Base-by-base conservation (phyloP, 2,113 vertebrate species). In the Sarotherodon lohbergeri region DNA sequence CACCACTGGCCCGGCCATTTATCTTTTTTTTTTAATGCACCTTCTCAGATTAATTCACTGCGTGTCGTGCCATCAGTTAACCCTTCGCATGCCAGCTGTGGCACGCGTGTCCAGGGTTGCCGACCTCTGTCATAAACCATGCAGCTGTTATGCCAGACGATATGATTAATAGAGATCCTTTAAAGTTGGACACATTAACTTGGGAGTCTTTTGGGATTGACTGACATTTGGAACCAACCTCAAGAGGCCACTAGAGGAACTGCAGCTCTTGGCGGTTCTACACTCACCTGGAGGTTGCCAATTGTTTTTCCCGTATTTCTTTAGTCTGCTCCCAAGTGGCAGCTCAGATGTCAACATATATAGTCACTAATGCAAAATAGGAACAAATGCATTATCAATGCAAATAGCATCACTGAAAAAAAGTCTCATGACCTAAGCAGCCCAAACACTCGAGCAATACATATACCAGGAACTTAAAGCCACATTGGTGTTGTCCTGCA, bases 11-110 rank as follows among this genome's bases (percentile, higher is more conserved):
- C 55, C 24, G 1, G 24, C 3, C 55, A 29, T 57, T 14, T 27
- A 27, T 27, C 5, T 27, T 22, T 4, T 24, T 24, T 27, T 27
- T 57, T 57, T 8, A 57, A 57, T 57, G 24, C 12, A 8, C 55
- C 55, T 29, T 57, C 12, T 57, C 24, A 57, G 56, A 57, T 57
- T 0, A 29, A 29, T 9, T 57, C 4, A 1, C 56, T 59, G 56
- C 0, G 2, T 59, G 56, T 59, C 0, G 3, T 59, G 24, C 55
- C 1, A 57, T 29, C 55, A 57, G 24, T 57, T 57, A 29, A 57
- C 2, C 55, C 55, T 56, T 56, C 1, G 17, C 8, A 0, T 52
- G 50, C 1, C 9, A 4, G 50, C 3, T 52, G 2, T n/a, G 1
- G 19, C 52, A 22, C 5, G 2, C 10, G 6, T 56, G 22, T 6